Evolutionary conservation across 2,113 vertebrate genomes (phyloP), one percentile per base, ranked within the genome.

Genomic region (Bos javanicus): DNA sequence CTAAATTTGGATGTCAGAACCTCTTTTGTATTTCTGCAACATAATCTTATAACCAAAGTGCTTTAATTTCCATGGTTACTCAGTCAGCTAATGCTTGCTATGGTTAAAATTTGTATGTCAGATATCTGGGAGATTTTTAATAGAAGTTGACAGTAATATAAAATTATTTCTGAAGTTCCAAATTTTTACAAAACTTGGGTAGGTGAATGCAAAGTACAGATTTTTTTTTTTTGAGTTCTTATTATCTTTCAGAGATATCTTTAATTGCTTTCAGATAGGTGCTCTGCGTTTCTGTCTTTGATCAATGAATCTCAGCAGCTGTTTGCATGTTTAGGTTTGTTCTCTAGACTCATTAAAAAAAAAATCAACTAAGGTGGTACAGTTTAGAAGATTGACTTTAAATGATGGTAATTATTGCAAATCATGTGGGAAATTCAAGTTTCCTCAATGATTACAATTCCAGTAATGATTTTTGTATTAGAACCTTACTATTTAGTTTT

Each of bases 61-160:
- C 36, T 90, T 17, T 17, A 5, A 87, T 96, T 80, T 83, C 74
- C 82, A 95, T 93, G 67, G 80, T 83, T 95, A 87, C 90, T 82
- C 33, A 57, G 86, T 39, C 8, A 67, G 80, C 5, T 52, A 89
- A 81, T 59, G 28, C 48, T 54, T 60, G n/a, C 36, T 76, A 43
- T 57, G 2, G 7, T 74, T 91, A 83, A 93, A 56, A 17, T 76
- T 78, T 87, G 33, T 12, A 82, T 83, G 30, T 93, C 39, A 64
- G 19, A 90, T 83, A 78, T 78, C 30, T 43, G 30, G 33, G 50
- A 43, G 25, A 36, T 11, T 21, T 46, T 95, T 87, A 83, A 87
- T 39, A 92, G 36, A 76, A 87, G 17, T 59, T 62, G 46, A 93
- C 14, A 62, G 9, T n/a, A 80, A 19, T 8, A 74, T 4, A 86